These are phyloP conservation scores for Hypolimnas misippus DNA, from an alignment of 2,888 invertebrate genomes.

Conservation along the genomic window DNA sequence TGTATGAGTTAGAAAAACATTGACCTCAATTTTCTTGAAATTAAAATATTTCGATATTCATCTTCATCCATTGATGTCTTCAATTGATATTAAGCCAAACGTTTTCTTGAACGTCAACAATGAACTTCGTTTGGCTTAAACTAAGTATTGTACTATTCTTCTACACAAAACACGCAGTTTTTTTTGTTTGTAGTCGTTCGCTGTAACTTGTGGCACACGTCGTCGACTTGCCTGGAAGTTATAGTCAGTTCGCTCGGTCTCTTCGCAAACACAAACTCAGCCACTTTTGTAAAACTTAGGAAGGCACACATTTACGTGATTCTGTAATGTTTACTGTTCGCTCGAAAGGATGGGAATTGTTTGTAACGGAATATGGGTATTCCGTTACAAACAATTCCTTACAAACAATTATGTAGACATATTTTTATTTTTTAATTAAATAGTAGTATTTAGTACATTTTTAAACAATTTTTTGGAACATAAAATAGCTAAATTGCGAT, in stretches of 20 bases:
- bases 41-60: too few species aligned
- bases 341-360: conserved; percentile 22
- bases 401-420: too few species aligned
- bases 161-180: background rate
- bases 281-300: conserved; percentile 55
- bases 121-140: background rate
- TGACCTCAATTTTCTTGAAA: too few species aligned
- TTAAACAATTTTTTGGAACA: too few species aligned
- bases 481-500: too few species aligned
- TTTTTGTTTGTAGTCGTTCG: background rate
- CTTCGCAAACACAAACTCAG: conserved; percentile 55
- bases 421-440: too few species aligned
- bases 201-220: conserved; percentile 20
- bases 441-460: too few species aligned
- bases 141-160: background rate
- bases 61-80: too few species aligned
- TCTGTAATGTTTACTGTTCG: conserved; percentile 27
- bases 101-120: background rate
- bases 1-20: too few species aligned
- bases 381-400: too few species aligned
- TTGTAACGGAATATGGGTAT: too few species aligned
- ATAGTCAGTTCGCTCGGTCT: conserved; percentile 51
- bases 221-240: conserved; percentile 44
- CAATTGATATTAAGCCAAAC: background rate
- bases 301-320: conserved; percentile 42